phyloP scores from a whole-genome alignment of 2,113 vertebrate species.

The Mastomys coucha region DNA sequence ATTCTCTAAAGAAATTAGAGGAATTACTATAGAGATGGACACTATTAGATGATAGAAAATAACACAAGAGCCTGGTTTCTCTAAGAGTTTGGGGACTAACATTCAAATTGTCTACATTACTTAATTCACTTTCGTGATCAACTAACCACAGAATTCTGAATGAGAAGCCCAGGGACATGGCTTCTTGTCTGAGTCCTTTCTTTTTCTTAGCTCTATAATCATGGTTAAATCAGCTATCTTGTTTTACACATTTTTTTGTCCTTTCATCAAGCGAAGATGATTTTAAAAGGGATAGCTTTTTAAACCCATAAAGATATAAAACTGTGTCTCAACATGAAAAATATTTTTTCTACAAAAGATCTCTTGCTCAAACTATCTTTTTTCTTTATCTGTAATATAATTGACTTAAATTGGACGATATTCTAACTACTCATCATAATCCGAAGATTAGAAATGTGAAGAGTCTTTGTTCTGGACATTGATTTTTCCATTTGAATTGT shows the following conservation, averaged over 20 bases:
- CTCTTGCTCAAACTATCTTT: constrained; percentile 23
- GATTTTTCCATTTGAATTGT: constrained; percentile 60
- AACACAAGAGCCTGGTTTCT: neutral
- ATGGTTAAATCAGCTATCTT: neutral
- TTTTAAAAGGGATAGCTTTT: neutral
- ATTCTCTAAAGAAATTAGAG: constrained; percentile 18
- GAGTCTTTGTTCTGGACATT: constrained; percentile 46
- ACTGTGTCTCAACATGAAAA: constrained; percentile 2
- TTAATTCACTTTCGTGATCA: constrained; percentile 25
- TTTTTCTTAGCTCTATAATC: neutral
- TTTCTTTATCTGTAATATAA: constrained; percentile 50
- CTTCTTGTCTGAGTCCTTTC: neutral
- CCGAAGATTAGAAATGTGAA: constrained; percentile 65
- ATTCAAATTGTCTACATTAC: neutral
- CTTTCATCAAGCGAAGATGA: constrained; percentile 35
- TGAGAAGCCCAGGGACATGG: neutral
- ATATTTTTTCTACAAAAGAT: constrained; percentile 1
- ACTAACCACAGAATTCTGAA: constrained; percentile 12
- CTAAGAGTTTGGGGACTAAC: neutral
- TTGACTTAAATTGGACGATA: constrained; percentile 55
- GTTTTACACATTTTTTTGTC: constrained; percentile 36
- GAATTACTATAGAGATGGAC: neutral
- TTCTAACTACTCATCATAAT: constrained; percentile 61
- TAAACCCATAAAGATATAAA: constrained; percentile 37
- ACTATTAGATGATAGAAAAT: neutral